These are phyloP conservation scores for Notolepis coatsorum DNA, from an alignment of 2,797 vertebrate species.

Conservation along the genomic window DNA sequence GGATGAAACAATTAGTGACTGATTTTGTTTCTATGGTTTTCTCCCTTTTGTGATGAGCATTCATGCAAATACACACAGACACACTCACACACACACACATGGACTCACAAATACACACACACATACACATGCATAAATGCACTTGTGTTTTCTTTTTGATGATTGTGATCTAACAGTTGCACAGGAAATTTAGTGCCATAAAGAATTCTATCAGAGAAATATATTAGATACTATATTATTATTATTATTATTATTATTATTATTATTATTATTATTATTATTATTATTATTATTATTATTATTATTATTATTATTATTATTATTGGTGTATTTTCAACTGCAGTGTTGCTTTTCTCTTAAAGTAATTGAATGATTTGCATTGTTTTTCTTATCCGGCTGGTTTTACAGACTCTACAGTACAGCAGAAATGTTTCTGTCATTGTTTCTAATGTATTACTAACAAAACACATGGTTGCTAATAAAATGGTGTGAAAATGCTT, in stretches of 20 bases:
- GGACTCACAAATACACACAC: slow-evolving; percentile 26
- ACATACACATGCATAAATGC: slow-evolving; percentile 34
- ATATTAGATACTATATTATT: slow-evolving; percentile 29
- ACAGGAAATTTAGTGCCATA: slow-evolving; percentile 77
- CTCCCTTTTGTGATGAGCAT: slow-evolving; percentile 59
- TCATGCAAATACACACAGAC: slow-evolving; percentile 37
- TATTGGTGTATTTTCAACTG: slow-evolving; percentile 73
- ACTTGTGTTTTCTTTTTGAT: slow-evolving; percentile 56
- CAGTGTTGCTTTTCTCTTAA: slow-evolving; percentile 73
- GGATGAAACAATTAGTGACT: slow-evolving; percentile 52
- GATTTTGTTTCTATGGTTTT: slow-evolving; percentile 41
- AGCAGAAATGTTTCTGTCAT: slow-evolving; percentile 78
- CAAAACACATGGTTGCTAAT: slow-evolving; percentile 83
- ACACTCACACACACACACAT: slow-evolving; percentile 18
- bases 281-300: slow-evolving; percentile 42
- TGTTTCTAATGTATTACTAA: slow-evolving; percentile 82
- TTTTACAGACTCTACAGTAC: slow-evolving; percentile 69
- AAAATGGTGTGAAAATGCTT: slow-evolving; percentile 78
- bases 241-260: slow-evolving; percentile 37
- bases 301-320: slow-evolving; percentile 55
- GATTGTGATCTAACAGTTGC: slow-evolving; percentile 61
- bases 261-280: slow-evolving; percentile 59
- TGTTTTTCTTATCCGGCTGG: slow-evolving; percentile 68
- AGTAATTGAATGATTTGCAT: slow-evolving; percentile 70
- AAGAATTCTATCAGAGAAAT: slow-evolving; percentile 60